Base-by-base conservation (phyloP, 2,797 vertebrate genomes). In the Spatula clypeata region DNA sequence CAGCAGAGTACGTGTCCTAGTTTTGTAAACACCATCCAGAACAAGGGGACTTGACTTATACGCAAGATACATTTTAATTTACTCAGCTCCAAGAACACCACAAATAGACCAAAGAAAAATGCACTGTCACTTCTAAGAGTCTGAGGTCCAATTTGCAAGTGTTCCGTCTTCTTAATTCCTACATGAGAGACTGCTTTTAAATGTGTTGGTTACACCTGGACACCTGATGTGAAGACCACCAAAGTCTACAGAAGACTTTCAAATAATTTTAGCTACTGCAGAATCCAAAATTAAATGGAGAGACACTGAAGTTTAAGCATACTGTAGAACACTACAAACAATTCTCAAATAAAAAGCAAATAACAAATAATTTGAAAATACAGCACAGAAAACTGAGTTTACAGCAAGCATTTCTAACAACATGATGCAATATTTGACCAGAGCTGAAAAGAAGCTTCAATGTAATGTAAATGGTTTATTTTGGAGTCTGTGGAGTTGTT, bases 41-140 rank as follows among this genome's bases (percentile, higher is more conserved):
- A 60, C 62, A 83, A 91, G 86, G 55, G 79, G 82, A 45, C 36
- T 55, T 62, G 40, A 94, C 86, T 95, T 81, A 53, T 3, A 93
- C 91, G 94, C 66, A 76, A 86, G 44, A 81, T 47, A 34, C 61
- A 53, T 86, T 93, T 90, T 69, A n/a, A 83, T 90, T 79, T 93
- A 47, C 94, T 67, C 90, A 40, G 77, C 65, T 93, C 86, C 74
- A 79, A 72, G 77, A 95, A 61, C 60, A 80, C 16, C 74, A 90
- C 29, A 14, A 74, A 85, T 2, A 7, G 1, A 71, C 53, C 67
- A 44, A 71, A 61, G 24, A n/a, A 45, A 95, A 93, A 83, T 0
- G 2, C 31, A 5, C 0, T 15, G 13, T 23, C 53, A 49, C 29
- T 66, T 86, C 21, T 54, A 36, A n/a, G 57, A 71, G 44, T 38